A percentile compares a stretch with the other conserved stretches of the same genome.
Evolutionary conservation across 2,113 vertebrate species (phyloP).

Genomic region (Chamaea fasciata): DNA sequence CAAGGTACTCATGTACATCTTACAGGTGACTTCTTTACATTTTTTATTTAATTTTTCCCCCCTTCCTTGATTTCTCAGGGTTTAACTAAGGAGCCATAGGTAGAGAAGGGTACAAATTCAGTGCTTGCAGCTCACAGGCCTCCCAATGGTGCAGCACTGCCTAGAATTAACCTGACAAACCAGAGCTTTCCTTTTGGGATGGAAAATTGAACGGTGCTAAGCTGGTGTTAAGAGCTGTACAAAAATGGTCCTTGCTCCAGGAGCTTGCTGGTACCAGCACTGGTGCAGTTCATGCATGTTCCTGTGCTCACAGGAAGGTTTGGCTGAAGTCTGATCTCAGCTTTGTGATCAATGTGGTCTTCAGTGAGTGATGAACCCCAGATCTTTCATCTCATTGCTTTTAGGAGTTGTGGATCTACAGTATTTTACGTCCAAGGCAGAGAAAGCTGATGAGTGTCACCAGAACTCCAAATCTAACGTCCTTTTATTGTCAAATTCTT

Average conservation of each 20-base stretch:
- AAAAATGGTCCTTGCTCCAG: not conserved
- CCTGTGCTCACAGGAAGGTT: not conserved
- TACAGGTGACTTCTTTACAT: not conserved
- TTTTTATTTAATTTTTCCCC: not conserved
- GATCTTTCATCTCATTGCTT: not conserved
- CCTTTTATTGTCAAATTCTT: not conserved
- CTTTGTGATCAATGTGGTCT: not conserved
- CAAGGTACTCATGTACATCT: not conserved
- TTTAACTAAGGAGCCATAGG: not conserved
- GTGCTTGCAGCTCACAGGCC: not conserved
- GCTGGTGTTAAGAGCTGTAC: not conserved
- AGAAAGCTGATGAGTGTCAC: not conserved
- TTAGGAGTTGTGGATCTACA: not conserved
- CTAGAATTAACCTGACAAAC: not conserved
- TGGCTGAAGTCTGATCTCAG: not conserved
- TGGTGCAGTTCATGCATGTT: rapidly evolving
- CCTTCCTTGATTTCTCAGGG: not conserved
- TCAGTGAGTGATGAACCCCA: not conserved
- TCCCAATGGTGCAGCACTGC: not conserved
- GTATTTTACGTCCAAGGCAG: not conserved
- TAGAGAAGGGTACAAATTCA: not conserved
- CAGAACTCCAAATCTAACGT: not conserved
- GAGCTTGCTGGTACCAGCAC: not conserved
- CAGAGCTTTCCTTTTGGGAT: not conserved
- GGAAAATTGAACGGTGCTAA: not conserved